Base-by-base conservation (phyloP, 2,888 invertebrate genomes). In the Melanotus villosus region DNA sequence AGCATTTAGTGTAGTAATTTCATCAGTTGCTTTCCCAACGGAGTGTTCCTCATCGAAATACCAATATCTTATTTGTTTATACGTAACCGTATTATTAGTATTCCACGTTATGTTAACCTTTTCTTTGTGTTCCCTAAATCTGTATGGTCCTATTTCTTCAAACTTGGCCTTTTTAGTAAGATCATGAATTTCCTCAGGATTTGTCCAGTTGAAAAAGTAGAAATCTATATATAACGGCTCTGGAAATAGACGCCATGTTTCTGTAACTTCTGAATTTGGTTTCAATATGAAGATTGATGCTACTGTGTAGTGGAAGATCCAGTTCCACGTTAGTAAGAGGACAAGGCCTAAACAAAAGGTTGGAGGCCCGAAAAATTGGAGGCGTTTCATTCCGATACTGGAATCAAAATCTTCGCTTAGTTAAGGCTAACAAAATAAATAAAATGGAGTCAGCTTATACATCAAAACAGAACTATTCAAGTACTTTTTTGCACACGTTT, bases 31-130 rank as follows among this genome's bases (percentile, higher is more conserved):
- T 12, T 87, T 87, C 0, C 93, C 93, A 57, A 88, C 89, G 78
- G 93, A 93, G 76, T 84, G 84, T 10, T 88, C 86, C 1, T 87
- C 86, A 74, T 92, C 91, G 78, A 92, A 95, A 80, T 87, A 87
- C 89, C 92, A 96, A 67, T 85, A 88, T 73, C 91, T 88, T 56
- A 86, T 85, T 41, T 91, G 90, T 12, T 88, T 85, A 84, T 91
- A 96, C 9, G 91, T 90, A 14, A 96, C 89, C 0, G 95, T 93
- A 38, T 87, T 86, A 80, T 93, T 93, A 66, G 90, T 85, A 87
- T 92, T 89, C 88, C 92, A 93, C 0, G 86, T 86, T 1, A 96
- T 86, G 80, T 95, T 90, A 6, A 91, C 90, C 81, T 93, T 93
- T 60, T 90, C 88, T 1, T 90, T 89, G 19, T 87, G 83, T 81